phyloP scores from a whole-genome alignment of 2,113 vertebrate genomes.

The Cariama cristata region DNA sequence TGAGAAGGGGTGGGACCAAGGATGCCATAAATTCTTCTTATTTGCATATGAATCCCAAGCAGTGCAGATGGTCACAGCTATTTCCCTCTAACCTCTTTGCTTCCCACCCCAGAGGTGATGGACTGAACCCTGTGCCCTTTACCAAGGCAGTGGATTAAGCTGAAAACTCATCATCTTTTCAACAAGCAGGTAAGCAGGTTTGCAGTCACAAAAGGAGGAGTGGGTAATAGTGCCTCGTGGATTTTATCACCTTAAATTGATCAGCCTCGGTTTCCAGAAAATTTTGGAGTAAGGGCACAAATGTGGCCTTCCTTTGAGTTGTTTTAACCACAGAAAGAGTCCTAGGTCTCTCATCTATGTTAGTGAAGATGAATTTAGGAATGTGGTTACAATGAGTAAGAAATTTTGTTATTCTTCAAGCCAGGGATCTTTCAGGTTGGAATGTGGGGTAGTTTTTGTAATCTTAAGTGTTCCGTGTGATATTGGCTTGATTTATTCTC shows the following conservation, averaged over 20 bases:
- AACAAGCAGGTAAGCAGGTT: not conserved
- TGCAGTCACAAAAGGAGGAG: not conserved
- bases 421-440: not conserved
- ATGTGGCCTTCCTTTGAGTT: not conserved
- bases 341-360: not conserved
- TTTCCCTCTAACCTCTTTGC: not conserved
- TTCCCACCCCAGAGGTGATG: not conserved
- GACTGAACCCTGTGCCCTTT: not conserved
- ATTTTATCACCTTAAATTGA: not conserved
- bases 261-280: not conserved
- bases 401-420: not conserved
- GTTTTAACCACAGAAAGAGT: not conserved
- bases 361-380: not conserved
- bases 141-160: not conserved
- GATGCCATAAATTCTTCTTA: not conserved
- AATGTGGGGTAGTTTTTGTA: not conserved
- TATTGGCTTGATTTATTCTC: not conserved
- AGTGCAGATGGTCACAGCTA: not conserved
- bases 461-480: not conserved
- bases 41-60: not conserved
- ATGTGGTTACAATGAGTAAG: not conserved
- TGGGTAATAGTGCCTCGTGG: not conserved
- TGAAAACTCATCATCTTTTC: not conserved
- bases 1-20: not conserved
- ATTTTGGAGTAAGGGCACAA: not conserved